These are phyloP conservation scores for Sebastes miniatus DNA, from an alignment of 2,797 vertebrate genomes.

Conservation along the genomic window DNA sequence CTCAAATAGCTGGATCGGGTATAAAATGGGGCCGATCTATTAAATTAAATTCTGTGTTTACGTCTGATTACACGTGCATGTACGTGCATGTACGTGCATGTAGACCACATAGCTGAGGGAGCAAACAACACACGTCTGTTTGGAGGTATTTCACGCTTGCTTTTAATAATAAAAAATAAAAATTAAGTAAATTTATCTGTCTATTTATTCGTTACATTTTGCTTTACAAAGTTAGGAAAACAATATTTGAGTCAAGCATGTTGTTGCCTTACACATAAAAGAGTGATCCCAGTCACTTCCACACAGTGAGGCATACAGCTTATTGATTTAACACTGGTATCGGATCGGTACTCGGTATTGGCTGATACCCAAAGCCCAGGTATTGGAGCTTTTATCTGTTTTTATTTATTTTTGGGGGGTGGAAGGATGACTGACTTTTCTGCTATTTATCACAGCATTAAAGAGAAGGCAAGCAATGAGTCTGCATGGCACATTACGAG, in stretches of 20 bases:
- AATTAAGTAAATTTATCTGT: background rate
- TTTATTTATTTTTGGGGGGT: background rate
- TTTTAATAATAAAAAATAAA: background rate
- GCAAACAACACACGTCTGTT: no score
- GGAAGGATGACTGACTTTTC: background rate
- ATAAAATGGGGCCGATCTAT: background rate
- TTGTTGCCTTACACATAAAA: background rate
- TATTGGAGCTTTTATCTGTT: background rate
- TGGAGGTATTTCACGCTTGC: background rate
- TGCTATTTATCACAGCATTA: background rate
- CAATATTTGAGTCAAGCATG: rapidly evolving
- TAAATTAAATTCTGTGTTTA: background rate
- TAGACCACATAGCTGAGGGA: background rate
- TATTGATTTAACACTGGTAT: background rate
- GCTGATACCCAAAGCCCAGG: background rate
- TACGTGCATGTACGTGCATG: background rate
- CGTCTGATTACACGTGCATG: background rate
- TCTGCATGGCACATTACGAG: background rate
- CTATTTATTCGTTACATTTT: background rate
- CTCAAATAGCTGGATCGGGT: background rate
- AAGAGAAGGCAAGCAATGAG: background rate
- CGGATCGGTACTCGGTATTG: background rate
- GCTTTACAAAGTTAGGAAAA: background rate
- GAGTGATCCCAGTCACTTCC: background rate
- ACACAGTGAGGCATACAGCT: background rate